phyloP scores from a whole-genome alignment of 2,888 invertebrate species.

The Flexamia atlantica region DNA sequence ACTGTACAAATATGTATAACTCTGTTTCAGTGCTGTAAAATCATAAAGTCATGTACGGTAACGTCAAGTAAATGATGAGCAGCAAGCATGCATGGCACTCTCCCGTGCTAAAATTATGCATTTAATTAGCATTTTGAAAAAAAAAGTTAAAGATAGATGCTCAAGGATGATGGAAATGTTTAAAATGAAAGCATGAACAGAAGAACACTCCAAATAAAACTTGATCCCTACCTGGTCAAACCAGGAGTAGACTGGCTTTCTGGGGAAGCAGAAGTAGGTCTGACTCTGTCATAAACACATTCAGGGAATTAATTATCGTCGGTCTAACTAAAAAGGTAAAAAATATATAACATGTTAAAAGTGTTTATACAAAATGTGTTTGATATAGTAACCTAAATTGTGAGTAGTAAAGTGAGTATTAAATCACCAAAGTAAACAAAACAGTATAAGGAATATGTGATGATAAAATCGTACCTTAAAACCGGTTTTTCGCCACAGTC shows the following conservation, averaged over 20 bases:
- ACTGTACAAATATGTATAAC: constrained; percentile 17
- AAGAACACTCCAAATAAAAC: constrained; percentile 23
- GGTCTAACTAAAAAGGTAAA: not conserved
- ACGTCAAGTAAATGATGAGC: constrained; percentile 30
- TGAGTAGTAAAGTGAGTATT: constrained; percentile 32
- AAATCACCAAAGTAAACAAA: not conserved
- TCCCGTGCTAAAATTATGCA: constrained; percentile 53
- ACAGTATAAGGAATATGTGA: not conserved
- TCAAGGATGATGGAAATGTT: constrained; percentile 50
- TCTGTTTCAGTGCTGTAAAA: not conserved
- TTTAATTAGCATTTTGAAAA: constrained; percentile 49
- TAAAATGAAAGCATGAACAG: constrained; percentile 57
- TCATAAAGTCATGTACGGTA: not conserved
- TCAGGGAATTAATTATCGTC: constrained; percentile 19
- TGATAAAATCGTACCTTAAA: constrained; percentile 67
- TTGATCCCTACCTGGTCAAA: constrained; percentile 71
- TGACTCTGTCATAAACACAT: constrained; percentile 70
- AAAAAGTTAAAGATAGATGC: constrained; percentile 57
- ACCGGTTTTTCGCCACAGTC: constrained; percentile 70
- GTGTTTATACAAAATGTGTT: constrained; percentile 33
- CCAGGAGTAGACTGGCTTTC: constrained; percentile 71
- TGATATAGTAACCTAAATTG: constrained; percentile 20
- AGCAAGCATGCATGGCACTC: constrained; percentile 57
- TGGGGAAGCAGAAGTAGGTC: constrained; percentile 69
- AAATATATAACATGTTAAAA: constrained; percentile 19